Percentiles rank a stretch among this genome's conserved stretches.
phyloP scores from a whole-genome alignment of 2,888 invertebrate genomes.

The Agrilus cyanescens region DNA sequence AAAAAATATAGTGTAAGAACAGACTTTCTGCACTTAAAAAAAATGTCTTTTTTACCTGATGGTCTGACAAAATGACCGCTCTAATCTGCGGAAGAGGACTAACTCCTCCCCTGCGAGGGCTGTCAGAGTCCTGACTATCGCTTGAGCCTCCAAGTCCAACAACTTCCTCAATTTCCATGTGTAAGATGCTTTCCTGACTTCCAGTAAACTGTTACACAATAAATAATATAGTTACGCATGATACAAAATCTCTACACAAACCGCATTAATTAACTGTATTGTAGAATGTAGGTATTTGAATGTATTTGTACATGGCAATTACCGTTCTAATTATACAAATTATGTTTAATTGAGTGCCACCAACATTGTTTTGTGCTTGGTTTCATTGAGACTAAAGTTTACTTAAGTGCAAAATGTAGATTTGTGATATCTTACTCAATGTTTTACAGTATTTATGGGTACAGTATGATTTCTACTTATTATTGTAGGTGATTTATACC shows the following conservation, averaged over 20 bases:
- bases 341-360: too few species aligned
- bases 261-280: background rate
- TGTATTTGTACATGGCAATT: too few species aligned
- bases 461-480: too few species aligned
- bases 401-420: background rate
- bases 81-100: slow-evolving; percentile 35
- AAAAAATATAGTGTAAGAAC: too few species aligned
- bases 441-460: too few species aligned
- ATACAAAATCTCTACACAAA: too few species aligned
- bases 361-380: too few species aligned
- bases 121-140: slow-evolving; percentile 24
- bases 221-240: background rate
- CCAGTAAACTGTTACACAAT: slow-evolving; percentile 54
- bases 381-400: too few species aligned
- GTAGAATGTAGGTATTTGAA: background rate
- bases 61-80: slow-evolving; percentile 29
- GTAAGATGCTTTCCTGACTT: slow-evolving; percentile 74
- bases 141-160: slow-evolving; percentile 26
- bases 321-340: too few species aligned
- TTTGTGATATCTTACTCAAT: too few species aligned
- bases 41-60: slow-evolving; percentile 24
- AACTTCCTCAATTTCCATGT: slow-evolving; percentile 53
- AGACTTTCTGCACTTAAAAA: too few species aligned
- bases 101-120: slow-evolving; percentile 27
- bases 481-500: too few species aligned